Evolutionary conservation across 2,113 vertebrate species (phyloP).

Genomic region (Cettia cetti): DNA sequence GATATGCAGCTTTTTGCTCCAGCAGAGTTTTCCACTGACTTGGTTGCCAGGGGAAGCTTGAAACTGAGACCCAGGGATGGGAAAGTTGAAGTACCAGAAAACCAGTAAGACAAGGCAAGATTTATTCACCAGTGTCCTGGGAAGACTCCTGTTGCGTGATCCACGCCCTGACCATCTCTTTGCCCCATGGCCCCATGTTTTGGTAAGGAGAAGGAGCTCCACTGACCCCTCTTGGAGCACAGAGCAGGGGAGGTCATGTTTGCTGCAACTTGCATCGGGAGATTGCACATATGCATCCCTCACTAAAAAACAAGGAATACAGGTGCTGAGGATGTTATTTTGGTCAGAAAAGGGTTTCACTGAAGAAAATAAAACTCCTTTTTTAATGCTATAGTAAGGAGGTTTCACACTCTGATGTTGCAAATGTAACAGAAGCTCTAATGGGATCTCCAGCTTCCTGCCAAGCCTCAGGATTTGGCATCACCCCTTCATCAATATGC

Average conservation of each 20-base stretch:
- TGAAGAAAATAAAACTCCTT: not conserved
- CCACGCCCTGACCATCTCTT: not conserved
- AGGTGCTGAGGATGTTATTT: not conserved
- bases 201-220: not conserved
- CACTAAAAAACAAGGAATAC: not conserved
- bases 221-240: not conserved
- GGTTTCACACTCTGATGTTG: not conserved
- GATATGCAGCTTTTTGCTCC: not conserved
- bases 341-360: not conserved
- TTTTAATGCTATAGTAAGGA: not conserved
- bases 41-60: not conserved
- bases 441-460: not conserved
- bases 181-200: not conserved
- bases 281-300: not conserved
- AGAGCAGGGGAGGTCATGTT: not conserved
- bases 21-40: not conserved
- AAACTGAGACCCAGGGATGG: not conserved
- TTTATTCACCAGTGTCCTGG: not conserved
- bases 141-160: not conserved
- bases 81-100: not conserved
- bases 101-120: not conserved
- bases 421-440: not conserved
- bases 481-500: not conserved
- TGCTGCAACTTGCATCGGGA: not conserved
- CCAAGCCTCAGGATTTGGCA: conserved; percentile 2